Percentiles rank a stretch among this genome's conserved stretches.
phyloP scores from a whole-genome alignment of 2,797 vertebrate genomes.

The Gallinago nigripennis region DNA sequence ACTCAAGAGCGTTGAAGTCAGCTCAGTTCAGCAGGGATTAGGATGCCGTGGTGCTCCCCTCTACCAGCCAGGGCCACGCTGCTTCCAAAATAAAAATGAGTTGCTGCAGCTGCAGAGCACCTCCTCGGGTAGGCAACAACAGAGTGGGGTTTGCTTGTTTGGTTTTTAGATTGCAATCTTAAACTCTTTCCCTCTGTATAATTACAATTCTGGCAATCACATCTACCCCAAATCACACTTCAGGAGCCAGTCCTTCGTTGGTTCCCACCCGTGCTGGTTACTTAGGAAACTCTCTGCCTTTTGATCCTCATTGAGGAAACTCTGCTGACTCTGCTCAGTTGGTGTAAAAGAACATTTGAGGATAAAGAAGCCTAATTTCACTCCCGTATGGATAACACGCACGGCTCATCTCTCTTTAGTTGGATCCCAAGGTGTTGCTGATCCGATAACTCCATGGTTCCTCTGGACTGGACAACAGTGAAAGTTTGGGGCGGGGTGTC shows the following conservation, averaged over 20 bases:
- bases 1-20: background rate
- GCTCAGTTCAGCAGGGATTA: background rate
- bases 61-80: background rate
- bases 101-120: background rate
- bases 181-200: background rate
- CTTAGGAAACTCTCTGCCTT: background rate
- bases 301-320: background rate
- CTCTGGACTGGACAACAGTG: background rate
- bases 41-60: background rate
- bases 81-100: slow-evolving; percentile 15
- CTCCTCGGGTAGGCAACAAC: slow-evolving; percentile 7
- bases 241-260: background rate
- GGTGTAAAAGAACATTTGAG: background rate
- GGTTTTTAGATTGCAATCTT: background rate
- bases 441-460: background rate
- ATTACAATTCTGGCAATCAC: background rate
- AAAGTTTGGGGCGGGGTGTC: background rate
- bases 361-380: background rate
- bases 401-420: background rate
- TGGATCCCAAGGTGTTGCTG: background rate
- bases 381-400: background rate
- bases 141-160: background rate
- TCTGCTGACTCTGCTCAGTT: background rate
- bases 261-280: background rate
- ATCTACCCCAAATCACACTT: background rate